A percentile compares a stretch with the other conserved stretches of the same genome.
Conservation (phyloP, 2,888 invertebrate species). For the Acrobasis suavella region DNA sequence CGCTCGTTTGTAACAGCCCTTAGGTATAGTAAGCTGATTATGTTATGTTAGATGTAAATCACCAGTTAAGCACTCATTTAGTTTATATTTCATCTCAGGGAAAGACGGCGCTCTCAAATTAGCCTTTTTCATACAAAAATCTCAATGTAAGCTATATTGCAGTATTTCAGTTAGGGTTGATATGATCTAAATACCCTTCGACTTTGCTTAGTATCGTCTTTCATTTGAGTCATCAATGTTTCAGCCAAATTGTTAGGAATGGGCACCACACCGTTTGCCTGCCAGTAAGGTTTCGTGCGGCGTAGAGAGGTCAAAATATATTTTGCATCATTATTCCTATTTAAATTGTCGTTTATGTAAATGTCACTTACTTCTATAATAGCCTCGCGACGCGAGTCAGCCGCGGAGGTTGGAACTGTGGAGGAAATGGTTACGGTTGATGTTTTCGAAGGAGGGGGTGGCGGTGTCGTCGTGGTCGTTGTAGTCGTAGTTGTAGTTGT, state of each 20-base stretch:
- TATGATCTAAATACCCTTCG: constrained; percentile 5
- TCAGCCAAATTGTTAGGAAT: constrained; percentile 38
- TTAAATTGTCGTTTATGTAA: constrained; percentile 15
- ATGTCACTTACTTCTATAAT: constrained; percentile 24
- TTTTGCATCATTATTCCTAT: constrained; percentile 36
- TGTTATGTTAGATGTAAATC: too few relatives aligned
- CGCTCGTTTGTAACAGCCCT: too few relatives aligned
- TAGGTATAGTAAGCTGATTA: too few relatives aligned
- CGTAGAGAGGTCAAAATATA: constrained; percentile 47
- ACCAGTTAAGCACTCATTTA: too few relatives aligned
- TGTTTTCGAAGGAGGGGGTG: constrained; percentile 3
- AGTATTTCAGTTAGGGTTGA: neutral
- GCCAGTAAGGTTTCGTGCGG: constrained; percentile 42
- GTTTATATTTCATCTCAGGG: too few relatives aligned
- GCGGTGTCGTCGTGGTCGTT: constrained; percentile 19
- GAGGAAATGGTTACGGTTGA: constrained; percentile 23
- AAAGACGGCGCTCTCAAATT: too few relatives aligned
- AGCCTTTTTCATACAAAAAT: neutral
- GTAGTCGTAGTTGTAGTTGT: constrained; percentile 22
- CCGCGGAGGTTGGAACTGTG: neutral
- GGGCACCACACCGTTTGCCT: constrained; percentile 36
- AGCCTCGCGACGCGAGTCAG: neutral
- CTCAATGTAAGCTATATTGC: neutral
- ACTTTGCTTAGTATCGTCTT: constrained; percentile 2
- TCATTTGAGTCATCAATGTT: constrained; percentile 20